A percentile compares a stretch with the other conserved stretches of the same genome.
These are phyloP conservation scores for Rhinoraja longicauda DNA, from an alignment of 2,797 vertebrate genomes.

Conservation along the genomic window DNA sequence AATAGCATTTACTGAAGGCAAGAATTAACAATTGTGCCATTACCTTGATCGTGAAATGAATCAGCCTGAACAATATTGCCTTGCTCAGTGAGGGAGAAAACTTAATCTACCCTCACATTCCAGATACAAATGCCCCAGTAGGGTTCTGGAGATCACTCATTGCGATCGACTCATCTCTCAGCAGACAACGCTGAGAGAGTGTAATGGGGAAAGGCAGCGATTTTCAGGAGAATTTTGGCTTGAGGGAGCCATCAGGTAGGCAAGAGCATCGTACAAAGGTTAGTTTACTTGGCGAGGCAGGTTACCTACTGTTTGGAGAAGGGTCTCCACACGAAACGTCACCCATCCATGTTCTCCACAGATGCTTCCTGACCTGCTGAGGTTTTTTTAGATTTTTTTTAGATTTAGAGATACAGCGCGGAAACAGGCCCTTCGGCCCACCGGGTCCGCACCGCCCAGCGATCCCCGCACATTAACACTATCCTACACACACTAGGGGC, in stretches of 20 bases:
- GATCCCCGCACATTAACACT: too few relatives aligned
- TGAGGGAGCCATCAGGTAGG: neutral
- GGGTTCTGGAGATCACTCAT: neutral
- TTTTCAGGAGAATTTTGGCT: neutral
- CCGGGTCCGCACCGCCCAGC: too few relatives aligned
- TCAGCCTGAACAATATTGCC: neutral
- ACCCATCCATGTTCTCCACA: too few relatives aligned
- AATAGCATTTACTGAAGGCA: slow-evolving; percentile 5
- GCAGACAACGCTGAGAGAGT: neutral
- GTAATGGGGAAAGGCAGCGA: too few relatives aligned
- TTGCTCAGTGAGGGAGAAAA: neutral
- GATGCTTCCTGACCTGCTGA: too few relatives aligned
- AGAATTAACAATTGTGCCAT: slow-evolving; percentile 9
- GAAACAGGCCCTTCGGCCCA: too few relatives aligned
- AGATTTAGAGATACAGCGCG: too few relatives aligned
- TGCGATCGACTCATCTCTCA: neutral
- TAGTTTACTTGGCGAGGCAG: neutral
- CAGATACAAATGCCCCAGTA: neutral
- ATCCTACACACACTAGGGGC: too few relatives aligned
- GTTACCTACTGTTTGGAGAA: neutral
- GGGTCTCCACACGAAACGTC: too few relatives aligned
- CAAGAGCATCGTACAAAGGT: neutral
- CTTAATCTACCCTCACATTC: neutral
- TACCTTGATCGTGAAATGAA: neutral
- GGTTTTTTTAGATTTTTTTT: too few relatives aligned